Evolutionary conservation across 1,140 invertebrate genomes (phyloP), one percentile per base, ranked within the genome.

Genomic region (Galleria mellonella): DNA sequence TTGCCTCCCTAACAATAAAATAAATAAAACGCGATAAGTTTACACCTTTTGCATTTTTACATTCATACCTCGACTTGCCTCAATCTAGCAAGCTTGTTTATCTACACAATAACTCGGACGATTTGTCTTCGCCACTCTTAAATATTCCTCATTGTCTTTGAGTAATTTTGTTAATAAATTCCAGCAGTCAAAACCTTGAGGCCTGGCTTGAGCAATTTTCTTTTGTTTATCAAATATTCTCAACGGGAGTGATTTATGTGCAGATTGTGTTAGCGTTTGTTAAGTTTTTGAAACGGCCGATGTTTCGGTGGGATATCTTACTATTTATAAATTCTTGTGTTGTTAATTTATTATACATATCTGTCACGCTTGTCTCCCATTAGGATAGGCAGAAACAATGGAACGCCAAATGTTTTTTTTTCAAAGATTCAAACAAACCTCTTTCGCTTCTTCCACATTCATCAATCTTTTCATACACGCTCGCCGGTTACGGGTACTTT

Each of bases 151-250:
- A 66, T 77, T 74, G 74, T 78, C 64, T 73, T 75, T 72, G 65
- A 77, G 51, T 79, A 75, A 79, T 78, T 78, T 58, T 64, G 55
- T 72, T 77, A 73, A 79, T 77, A 77, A 77, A 70, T 72, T 70
- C 63, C 44, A 57, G 60, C 62, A 73, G 67, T 77, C 72, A 77
- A 71, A 79, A 72, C 72, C 63, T 66, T 64, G 58, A 55, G 53
- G 49, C 51, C 32, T 50, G 46, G 46, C 56, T 66, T 62, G 59
- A 57, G 66, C 59, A 69, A 73, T 67, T 66, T 69, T 47, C 67
- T 71, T 74, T 82, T 74, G 72, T 76, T 79, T 76, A 68, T 72
- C 61, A 54, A 69, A 62, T 62, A 58, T 65, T 70, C 46, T 48
- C 32, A 57, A 50, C 30, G 11, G 31, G 15, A 41, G 58, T 70